phyloP scores from a whole-genome alignment of 2,113 vertebrate species.

The Callipepla californica region DNA sequence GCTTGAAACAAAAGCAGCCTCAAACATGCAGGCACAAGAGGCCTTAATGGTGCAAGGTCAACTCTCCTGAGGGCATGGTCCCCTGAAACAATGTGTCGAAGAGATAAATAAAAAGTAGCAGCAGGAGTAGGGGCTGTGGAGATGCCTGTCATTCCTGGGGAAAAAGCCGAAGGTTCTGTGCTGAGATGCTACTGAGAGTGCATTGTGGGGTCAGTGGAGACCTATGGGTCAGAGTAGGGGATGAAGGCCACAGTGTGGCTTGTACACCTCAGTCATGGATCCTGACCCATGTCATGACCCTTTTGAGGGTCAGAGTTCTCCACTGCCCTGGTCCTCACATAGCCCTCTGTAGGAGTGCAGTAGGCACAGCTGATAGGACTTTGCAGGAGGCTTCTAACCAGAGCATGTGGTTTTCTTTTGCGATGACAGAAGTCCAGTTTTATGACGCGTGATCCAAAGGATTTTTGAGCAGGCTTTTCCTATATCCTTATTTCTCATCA shows the following conservation, averaged over 20 bases:
- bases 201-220: background rate
- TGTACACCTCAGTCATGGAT: background rate
- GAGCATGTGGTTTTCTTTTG: fast-evolving
- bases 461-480: background rate
- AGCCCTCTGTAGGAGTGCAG: background rate
- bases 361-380: background rate
- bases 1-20: background rate
- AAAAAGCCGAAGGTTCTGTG: too few species aligned
- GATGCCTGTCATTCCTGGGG: too few species aligned
- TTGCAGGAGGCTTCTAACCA: background rate
- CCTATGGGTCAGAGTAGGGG: too few species aligned
- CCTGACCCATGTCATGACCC: too few species aligned
- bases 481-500: background rate
- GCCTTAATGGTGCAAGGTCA: background rate
- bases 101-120: too few species aligned
- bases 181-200: background rate
- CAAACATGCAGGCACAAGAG: background rate
- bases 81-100: background rate
- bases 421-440: background rate
- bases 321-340: fast-evolving
- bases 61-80: background rate
- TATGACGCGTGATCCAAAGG: background rate
- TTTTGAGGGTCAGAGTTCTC: fast-evolving
- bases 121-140: background rate
- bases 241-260: background rate